A percentile compares a stretch with the other conserved stretches of the same genome.
Conservation (phyloP, 2,797 vertebrate species). For the Leptatherina wallacei region DNA sequence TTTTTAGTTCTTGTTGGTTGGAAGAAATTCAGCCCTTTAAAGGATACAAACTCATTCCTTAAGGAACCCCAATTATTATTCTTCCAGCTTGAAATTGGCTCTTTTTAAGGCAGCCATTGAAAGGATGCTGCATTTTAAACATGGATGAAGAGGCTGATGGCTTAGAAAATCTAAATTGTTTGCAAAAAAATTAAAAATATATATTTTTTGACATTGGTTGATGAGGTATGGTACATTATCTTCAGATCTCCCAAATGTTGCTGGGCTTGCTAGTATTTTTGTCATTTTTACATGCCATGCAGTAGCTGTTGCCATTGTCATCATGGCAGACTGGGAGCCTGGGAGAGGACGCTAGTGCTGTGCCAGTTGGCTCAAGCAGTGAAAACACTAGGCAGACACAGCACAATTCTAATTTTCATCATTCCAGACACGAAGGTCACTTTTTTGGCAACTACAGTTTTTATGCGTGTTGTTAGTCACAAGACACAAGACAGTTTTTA, state of each 20-base stretch:
- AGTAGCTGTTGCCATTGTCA: slow-evolving; percentile 81
- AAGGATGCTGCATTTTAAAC: slow-evolving; percentile 25
- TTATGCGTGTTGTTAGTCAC: slow-evolving; percentile 65
- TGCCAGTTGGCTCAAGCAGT: slow-evolving; percentile 83
- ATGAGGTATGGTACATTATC: slow-evolving; percentile 62
- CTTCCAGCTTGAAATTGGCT: slow-evolving; percentile 35
- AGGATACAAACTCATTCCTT: slow-evolving; percentile 57
- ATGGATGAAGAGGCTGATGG: slow-evolving; percentile 28
- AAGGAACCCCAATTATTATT: slow-evolving; percentile 41
- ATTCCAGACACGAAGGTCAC: slow-evolving; percentile 82
- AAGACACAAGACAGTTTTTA: slow-evolving; percentile 45
- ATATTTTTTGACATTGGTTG: slow-evolving; percentile 35
- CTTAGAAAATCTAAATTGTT: slow-evolving; percentile 37
- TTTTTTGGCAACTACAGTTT: slow-evolving; percentile 67
- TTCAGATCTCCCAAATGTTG: slow-evolving; percentile 65
- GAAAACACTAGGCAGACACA: slow-evolving; percentile 82
- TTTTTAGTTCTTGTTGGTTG: slow-evolving; percentile 51
- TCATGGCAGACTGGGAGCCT: slow-evolving; percentile 80
- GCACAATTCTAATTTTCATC: slow-evolving; percentile 82
- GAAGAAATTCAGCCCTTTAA: slow-evolving; percentile 57
- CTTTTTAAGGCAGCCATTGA: slow-evolving; percentile 39
- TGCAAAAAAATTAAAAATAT: slow-evolving; percentile 10
- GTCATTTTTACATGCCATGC: slow-evolving; percentile 79
- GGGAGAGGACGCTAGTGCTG: slow-evolving; percentile 70
- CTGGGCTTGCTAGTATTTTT: slow-evolving; percentile 76